These are phyloP conservation scores for Cavia aperea DNA, from an alignment of 2,113 vertebrate genomes.

Conservation along the genomic window DNA sequence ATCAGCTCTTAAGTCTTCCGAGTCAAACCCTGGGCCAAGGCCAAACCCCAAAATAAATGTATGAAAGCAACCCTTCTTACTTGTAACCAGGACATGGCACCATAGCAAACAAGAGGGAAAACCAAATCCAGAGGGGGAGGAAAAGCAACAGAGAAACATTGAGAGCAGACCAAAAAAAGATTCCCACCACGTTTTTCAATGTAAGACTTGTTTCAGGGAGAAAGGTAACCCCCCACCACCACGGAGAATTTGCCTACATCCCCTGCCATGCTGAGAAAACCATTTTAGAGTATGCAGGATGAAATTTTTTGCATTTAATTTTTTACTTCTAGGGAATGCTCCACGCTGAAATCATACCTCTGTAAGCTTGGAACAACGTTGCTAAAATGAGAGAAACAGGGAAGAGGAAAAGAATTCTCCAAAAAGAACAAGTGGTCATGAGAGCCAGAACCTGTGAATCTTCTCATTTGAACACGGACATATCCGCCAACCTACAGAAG, in stretches of 20 bases:
- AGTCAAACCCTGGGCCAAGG: conserved; percentile 55
- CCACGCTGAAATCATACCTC: neutral
- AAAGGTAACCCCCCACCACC: neutral
- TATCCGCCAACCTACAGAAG: neutral
- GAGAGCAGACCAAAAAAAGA: conserved; percentile 36
- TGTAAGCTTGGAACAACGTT: neutral
- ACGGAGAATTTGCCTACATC: neutral
- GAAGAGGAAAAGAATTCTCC: neutral
- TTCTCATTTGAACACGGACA: neutral
- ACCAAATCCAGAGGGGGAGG: conserved; percentile 35
- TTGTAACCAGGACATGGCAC: conserved; percentile 62
- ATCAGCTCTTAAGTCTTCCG: conserved; percentile 61
- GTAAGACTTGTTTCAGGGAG: conserved; percentile 23
- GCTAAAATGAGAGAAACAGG: neutral
- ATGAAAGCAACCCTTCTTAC: conserved; percentile 66
- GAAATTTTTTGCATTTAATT: neutral
- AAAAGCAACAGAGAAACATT: conserved; percentile 52
- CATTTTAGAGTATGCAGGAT: neutral
- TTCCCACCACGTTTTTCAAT: conserved; percentile 27
- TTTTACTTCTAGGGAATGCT: neutral
- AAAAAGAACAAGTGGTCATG: neutral
- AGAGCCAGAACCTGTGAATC: neutral
- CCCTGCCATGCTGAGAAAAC: neutral
- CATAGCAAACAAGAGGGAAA: conserved; percentile 56
- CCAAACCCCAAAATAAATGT: conserved; percentile 67